A percentile compares a stretch with the other conserved stretches of the same genome.
phyloP scores from a whole-genome alignment of 2,888 invertebrate genomes.

The Noctua janthe region DNA sequence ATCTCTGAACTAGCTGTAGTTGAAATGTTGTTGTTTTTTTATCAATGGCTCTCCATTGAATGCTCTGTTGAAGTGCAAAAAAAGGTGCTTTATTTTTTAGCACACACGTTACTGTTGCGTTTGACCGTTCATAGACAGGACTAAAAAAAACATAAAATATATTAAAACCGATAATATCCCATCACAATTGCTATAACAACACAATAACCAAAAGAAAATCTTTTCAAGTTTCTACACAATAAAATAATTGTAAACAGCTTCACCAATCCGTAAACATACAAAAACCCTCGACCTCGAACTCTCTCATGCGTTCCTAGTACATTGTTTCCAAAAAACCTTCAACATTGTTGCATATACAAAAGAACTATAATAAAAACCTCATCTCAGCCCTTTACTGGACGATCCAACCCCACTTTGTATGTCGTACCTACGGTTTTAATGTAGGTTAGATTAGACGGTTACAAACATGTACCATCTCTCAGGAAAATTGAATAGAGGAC shows the following conservation, averaged over 20 bases:
- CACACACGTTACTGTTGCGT: background rate
- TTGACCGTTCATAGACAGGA: background rate
- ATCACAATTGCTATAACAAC: background rate
- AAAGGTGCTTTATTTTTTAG: background rate
- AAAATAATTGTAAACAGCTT: background rate
- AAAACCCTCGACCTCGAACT: background rate
- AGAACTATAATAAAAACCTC: conserved; percentile 37
- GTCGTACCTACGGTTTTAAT: conserved; percentile 55
- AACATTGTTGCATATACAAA: conserved; percentile 33
- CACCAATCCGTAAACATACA: conserved; percentile 8
- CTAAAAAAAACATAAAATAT: background rate
- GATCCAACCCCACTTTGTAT: conserved; percentile 44
- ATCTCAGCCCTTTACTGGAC: conserved; percentile 27
- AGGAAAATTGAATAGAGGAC: conserved; percentile 68
- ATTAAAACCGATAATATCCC: background rate
- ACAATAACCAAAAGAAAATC: background rate
- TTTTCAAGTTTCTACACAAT: background rate
- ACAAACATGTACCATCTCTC: conserved; percentile 54
- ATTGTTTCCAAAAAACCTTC: conserved; percentile 41
- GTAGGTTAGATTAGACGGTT: conserved; percentile 52
- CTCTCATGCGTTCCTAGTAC: background rate
- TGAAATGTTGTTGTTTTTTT: background rate
- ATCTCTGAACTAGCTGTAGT: background rate
- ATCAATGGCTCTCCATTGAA: background rate
- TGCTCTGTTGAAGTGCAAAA: background rate